Percentiles rank a stretch among this genome's conserved stretches.
phyloP scores from a whole-genome alignment of 1,140 invertebrate genomes.

The Megathymus violae region DNA sequence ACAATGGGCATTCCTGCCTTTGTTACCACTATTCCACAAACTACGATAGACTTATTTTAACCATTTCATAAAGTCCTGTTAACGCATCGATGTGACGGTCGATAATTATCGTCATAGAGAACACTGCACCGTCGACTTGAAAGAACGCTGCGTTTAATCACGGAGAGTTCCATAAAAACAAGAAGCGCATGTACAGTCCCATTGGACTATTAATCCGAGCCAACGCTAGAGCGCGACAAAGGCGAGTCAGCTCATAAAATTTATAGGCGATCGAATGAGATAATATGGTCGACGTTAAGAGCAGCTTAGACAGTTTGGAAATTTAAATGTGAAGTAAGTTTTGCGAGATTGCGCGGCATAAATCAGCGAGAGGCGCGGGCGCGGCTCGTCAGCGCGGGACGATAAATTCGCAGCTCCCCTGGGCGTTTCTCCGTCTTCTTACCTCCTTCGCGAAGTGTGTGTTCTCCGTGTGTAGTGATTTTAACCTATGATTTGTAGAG shows the following conservation, averaged over 20 bases:
- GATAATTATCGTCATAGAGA: not conserved
- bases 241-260: conserved; percentile 81
- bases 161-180: conserved; percentile 34
- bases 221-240: conserved; percentile 73
- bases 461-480: conserved; percentile 15
- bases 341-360: conserved; percentile 82
- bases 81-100: not conserved
- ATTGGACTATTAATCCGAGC: conserved; percentile 73
- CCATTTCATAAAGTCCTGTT: not conserved
- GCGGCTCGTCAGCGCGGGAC: conserved; percentile 56
- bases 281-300: conserved; percentile 82
- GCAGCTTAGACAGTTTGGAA: conserved; percentile 82
- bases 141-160: conserved; percentile 26
- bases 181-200: conserved; percentile 56
- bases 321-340: conserved; percentile 84
- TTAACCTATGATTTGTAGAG: conserved; percentile 19
- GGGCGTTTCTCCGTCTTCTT: conserved; percentile 71
- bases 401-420: conserved; percentile 80
- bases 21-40: not conserved
- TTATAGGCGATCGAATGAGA: conserved; percentile 83
- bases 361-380: conserved; percentile 71
- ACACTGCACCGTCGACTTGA: conserved; percentile 4
- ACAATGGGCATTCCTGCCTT: too few relatives aligned
- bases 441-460: conserved; percentile 30
- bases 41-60: not conserved